Evolutionary conservation across 1,140 invertebrate species (phyloP).

Genomic region (Drosophila seguyi): DNA sequence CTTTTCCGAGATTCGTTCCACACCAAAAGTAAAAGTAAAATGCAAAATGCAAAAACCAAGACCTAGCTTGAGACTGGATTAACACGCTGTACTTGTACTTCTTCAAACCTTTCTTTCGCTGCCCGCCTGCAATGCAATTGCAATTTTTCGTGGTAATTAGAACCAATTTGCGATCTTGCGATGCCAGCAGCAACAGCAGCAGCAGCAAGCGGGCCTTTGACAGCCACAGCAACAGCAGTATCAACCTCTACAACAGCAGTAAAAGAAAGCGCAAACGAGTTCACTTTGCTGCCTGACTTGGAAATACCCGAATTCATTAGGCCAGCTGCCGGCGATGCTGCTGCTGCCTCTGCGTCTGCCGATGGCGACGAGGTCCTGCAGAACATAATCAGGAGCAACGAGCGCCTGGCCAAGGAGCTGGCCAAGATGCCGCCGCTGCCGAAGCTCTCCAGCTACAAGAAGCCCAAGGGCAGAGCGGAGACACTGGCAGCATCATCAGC

Average conservation of each 20-base stretch:
- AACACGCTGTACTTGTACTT: constrained; percentile 84
- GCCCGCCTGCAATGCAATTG: constrained; percentile 47
- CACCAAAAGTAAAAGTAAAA: constrained; percentile 39
- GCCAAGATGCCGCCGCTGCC: constrained; percentile 81
- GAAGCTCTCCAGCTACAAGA: constrained; percentile 58
- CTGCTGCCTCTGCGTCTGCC: constrained; percentile 22
- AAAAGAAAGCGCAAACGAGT: constrained; percentile 80
- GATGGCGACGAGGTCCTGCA: constrained; percentile 67
- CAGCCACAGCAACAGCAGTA: constrained; percentile 32
- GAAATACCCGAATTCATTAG: constrained; percentile 32
- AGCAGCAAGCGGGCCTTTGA: constrained; percentile 38
- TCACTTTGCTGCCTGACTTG: constrained; percentile 73
- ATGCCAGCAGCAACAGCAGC: constrained; percentile 49
- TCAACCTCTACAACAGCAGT: constrained; percentile 22
- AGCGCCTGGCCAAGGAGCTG: constrained; percentile 68
- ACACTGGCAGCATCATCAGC: constrained; percentile 15
- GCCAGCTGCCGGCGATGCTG: constrained; percentile 16
- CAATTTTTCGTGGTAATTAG: constrained; percentile 52
- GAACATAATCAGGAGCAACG: constrained; percentile 78
- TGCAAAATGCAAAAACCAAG: constrained; percentile 23
- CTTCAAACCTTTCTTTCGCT: constrained; percentile 81
- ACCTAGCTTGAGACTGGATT: constrained; percentile 70
- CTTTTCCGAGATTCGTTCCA: constrained; percentile 60
- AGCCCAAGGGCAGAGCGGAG: constrained; percentile 21
- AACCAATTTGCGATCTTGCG: constrained; percentile 57